A percentile compares a stretch with the other conserved stretches of the same genome.
Evolutionary conservation across 2,888 invertebrate genomes (phyloP).

Genomic region (Caenorhabditis sinica): DNA sequence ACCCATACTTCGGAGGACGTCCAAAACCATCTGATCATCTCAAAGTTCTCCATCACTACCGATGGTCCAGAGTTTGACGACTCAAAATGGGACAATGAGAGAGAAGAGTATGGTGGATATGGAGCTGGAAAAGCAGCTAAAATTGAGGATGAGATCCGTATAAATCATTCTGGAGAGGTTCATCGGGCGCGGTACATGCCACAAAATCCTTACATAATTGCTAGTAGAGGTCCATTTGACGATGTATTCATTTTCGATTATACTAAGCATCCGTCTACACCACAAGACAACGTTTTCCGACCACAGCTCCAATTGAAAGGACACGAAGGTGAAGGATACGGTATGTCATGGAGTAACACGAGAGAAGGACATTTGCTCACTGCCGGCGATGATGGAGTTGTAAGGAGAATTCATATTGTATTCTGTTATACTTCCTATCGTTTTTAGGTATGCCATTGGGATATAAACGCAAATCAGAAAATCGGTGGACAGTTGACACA

Average conservation of each 20-base stretch:
- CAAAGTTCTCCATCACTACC: conserved; percentile 97
- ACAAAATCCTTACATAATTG: conserved; percentile 98
- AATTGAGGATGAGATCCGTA: conserved; percentile 99
- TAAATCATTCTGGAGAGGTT: conserved; percentile 99
- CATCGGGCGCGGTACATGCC: conserved; percentile 99
- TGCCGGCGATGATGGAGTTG: conserved; percentile 94
- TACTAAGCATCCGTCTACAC: conserved; percentile 99
- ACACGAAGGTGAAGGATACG: conserved; percentile 92
- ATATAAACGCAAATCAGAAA: conserved; percentile 93
- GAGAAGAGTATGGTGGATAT: conserved; percentile 98
- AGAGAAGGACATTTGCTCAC: conserved; percentile 96
- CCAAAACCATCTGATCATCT: conserved; percentile 98
- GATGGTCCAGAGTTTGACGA: conserved; percentile 99
- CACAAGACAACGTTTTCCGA: conserved; percentile 95
- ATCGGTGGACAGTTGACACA: conserved; percentile 97
- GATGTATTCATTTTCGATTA: conserved; percentile 99
- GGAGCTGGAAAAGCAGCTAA: conserved; percentile 97
- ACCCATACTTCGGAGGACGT: conserved; percentile 98
- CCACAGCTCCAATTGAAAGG: conserved; percentile 96
- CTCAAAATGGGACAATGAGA: conserved; percentile 98
- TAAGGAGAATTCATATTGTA: conserved; percentile 22
- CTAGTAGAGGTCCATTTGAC: conserved; percentile 98
- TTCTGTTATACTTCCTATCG: neutral
- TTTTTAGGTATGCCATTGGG: conserved; percentile 91
- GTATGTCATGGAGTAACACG: conserved; percentile 99